Evolutionary conservation across 2,888 invertebrate species (phyloP), one percentile per base, ranked within the genome.

Genomic region (Parascotia fuliginaria): DNA sequence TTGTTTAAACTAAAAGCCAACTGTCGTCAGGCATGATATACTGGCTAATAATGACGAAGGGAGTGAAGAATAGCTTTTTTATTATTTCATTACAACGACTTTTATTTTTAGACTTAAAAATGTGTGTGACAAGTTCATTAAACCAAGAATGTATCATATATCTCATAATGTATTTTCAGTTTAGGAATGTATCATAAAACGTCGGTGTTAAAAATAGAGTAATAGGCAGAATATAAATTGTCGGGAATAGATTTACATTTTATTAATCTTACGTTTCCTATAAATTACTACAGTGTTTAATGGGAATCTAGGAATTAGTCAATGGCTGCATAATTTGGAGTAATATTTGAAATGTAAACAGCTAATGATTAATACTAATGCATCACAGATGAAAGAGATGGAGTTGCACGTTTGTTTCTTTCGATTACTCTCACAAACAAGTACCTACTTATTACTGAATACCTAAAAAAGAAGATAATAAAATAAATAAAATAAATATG

Each of bases 51-150:
- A 31, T 33, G 37, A 41, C 37, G 27, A 50, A 32, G 19, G 27
- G 9, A n/a, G 37, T 7, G 15, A 22, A 12, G 38, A 47, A 60
- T 49, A 49, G 28, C 16, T 3, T 38, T 40, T 32, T 42, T 41
- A 31, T 13, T 47, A 41, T 39, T 22, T 28, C 28, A 39, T 9
- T 6, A 38, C 19, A 32, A 15, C 11, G 14, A n/a, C 16, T 27
- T 22, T 39, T 40, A 31, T 29, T 40, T 39, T 43, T 24, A 32
- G 19, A 15, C 22, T 34, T 43, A 36, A 22, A 34, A 36, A 39
- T 34, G 32, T 39, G 22, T 42, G 41, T 47, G 11, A 50, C 43
- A 19, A 54, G 42, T 46, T 42, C 46, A 42, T 55, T 46, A 48
- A 42, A 39, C 39, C 7, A 27, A 42, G 34, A 34, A 31, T 13